A percentile compares a stretch with the other conserved stretches of the same genome.
These are phyloP conservation scores for Nephrotoma flavescens DNA, from an alignment of 2,888 invertebrate genomes.

Conservation along the genomic window DNA sequence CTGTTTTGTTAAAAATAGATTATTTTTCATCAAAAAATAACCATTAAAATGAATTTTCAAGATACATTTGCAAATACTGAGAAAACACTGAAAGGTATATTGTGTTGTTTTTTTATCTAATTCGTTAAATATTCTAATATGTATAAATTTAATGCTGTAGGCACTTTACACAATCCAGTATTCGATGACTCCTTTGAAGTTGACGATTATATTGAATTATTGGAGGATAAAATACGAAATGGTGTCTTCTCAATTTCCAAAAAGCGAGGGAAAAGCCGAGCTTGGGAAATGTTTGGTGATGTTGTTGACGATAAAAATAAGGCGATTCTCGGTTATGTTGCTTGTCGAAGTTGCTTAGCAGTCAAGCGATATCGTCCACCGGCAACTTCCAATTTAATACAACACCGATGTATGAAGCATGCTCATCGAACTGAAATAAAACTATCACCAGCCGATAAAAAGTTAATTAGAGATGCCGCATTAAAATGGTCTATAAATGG, in stretches of 20 bases:
- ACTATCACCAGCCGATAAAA: not conserved
- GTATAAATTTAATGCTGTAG: not conserved
- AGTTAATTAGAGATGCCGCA: not conserved
- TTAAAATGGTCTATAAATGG: not conserved
- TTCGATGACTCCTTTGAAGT: not conserved
- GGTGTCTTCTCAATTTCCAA: not conserved
- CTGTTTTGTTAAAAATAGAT: no score
- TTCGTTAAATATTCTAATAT: not conserved
- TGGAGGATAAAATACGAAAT: not conserved
- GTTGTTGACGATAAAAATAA: not conserved
- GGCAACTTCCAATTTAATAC: not conserved
- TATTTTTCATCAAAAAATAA: no score
- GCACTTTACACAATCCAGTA: not conserved
- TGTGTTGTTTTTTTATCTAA: not conserved
- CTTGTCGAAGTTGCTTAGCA: not conserved
- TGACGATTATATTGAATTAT: not conserved
- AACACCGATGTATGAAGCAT: not conserved
- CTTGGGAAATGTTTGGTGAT: not conserved
- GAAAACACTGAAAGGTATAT: not conserved
- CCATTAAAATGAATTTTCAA: not conserved
- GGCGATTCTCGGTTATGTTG: not conserved
- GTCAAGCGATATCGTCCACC: not conserved
- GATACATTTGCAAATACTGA: not conserved
- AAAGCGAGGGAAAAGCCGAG: not conserved
- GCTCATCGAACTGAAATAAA: not conserved